Base-by-base conservation (phyloP, 2,888 invertebrate species). In the Tribolium freemani region DNA sequence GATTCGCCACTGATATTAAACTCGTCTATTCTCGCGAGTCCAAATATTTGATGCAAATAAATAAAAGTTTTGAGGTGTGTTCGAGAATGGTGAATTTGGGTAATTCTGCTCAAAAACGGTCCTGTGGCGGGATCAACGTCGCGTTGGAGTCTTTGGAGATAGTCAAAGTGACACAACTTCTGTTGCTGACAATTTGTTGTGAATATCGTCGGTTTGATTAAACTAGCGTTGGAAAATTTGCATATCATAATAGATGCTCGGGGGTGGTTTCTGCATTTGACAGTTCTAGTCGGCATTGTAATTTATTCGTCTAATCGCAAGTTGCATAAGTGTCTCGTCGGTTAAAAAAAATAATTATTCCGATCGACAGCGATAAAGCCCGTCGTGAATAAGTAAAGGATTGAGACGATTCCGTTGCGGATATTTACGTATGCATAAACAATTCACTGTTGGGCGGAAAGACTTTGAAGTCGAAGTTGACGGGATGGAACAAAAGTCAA, bases 361-460 rank as follows among this genome's bases (percentile, higher is more conserved):
- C 5, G n/a, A 21, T 45, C 11, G 26, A 51, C 10, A 46, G 48
- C 16, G 21, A 21, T 21, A 26, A 26, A 26, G 3, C 26, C 26
- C 26, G 26, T 20, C 9, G 9, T 46, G 60, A 60, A 50, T 63
- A 63, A 63, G 48, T 64, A 64, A 13, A 10, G 10, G 10, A 38
- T 64, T 64, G 51, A 51, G 51, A 64, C 38, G 38, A 64, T 66
- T 54, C 26, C 31, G 31, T 48, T 60, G 11, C 63, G 63, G 50
- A 31, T 45, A 51, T 68, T 67, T 68, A 56, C 48, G 46, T 67
- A 57, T 67, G 67, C 67, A 67, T 67, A 56, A 67, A 67, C 67
- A 67, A 67, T 57, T 56, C 57, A 56, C 46, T 46, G n/a, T n/a
- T 9, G 68, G 13, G n/a, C 20, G 20, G 13, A 50, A 38, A 30